Evolutionary conservation across 2,797 vertebrate species (phyloP).

Genomic region (Acropternis orthonyx): DNA sequence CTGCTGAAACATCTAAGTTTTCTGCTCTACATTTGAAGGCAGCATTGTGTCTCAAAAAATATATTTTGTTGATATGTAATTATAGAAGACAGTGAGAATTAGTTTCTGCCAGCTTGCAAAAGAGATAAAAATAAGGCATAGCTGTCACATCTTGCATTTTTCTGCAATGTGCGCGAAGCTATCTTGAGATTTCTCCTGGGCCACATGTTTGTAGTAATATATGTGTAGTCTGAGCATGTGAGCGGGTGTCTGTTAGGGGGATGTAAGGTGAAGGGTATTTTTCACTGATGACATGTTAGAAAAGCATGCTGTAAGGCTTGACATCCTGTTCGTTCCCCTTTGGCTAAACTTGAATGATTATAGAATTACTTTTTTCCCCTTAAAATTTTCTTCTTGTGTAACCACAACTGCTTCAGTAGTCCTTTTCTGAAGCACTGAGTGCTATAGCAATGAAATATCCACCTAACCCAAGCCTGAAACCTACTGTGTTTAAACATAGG

Average conservation of each 20-base stretch:
- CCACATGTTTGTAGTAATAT: slow-evolving; percentile 20
- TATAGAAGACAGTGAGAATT: slow-evolving; percentile 34
- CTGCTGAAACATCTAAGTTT: not conserved
- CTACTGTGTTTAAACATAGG: not conserved
- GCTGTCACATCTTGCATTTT: slow-evolving; percentile 59
- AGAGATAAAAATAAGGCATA: slow-evolving; percentile 57
- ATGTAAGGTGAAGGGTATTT: slow-evolving; percentile 55
- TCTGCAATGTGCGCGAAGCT: slow-evolving; percentile 18
- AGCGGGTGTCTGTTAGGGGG: slow-evolving; percentile 34
- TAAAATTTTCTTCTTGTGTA: not conserved
- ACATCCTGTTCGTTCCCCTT: not conserved
- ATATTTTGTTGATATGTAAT: slow-evolving; percentile 15
- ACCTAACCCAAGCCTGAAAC: not conserved
- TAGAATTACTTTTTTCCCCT: not conserved
- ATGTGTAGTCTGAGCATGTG: slow-evolving; percentile 55
- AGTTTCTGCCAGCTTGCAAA: slow-evolving; percentile 60
- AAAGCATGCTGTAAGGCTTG: not conserved
- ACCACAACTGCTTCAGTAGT: not conserved
- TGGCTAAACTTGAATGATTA: not conserved
- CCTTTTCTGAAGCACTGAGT: not conserved
- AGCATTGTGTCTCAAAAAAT: not conserved
- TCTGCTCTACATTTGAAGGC: not conserved
- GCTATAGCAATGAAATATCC: not conserved
- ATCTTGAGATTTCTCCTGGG: slow-evolving; percentile 51
- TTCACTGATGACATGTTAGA: slow-evolving; percentile 30